These are phyloP conservation scores for Aptenodytes patagonicus DNA, from an alignment of 2,113 vertebrate species.

Conservation along the genomic window DNA sequence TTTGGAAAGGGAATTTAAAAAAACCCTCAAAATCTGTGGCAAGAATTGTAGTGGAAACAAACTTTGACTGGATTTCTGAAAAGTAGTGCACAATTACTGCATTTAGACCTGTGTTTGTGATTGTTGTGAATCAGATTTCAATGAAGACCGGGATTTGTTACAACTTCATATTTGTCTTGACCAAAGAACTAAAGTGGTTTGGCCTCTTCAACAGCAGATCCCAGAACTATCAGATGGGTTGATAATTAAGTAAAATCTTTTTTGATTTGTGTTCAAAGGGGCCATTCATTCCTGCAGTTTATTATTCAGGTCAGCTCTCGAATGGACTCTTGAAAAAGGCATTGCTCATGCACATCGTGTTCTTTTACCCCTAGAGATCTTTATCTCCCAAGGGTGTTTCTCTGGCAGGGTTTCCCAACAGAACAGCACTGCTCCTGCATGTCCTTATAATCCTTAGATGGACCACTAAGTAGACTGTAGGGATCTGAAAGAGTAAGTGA, in stretches of 20 bases:
- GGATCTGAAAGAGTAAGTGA: background rate
- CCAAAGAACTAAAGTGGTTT: background rate
- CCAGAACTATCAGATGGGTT: background rate
- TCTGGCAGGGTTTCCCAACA: background rate
- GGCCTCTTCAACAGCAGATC: background rate
- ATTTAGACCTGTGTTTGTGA: background rate
- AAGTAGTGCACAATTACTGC: background rate
- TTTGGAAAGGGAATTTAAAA: background rate
- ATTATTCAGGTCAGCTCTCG: background rate
- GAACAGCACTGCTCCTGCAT: background rate
- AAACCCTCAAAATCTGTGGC: rapidly evolving
- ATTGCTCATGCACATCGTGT: background rate
- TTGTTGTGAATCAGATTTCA: background rate
- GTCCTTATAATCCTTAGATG: background rate
- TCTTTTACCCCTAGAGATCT: background rate
- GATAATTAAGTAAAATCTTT: background rate
- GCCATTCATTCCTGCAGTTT: background rate
- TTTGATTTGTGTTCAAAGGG: background rate
- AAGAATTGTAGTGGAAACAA: background rate
- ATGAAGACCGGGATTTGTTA: background rate
- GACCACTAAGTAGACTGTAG: background rate
- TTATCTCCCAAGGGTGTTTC: background rate
- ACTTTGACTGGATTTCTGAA: background rate
- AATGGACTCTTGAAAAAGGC: background rate
- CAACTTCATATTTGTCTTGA: background rate